Conservation (phyloP, 2,888 invertebrate species). For the Habroteleia sp. region DNA sequence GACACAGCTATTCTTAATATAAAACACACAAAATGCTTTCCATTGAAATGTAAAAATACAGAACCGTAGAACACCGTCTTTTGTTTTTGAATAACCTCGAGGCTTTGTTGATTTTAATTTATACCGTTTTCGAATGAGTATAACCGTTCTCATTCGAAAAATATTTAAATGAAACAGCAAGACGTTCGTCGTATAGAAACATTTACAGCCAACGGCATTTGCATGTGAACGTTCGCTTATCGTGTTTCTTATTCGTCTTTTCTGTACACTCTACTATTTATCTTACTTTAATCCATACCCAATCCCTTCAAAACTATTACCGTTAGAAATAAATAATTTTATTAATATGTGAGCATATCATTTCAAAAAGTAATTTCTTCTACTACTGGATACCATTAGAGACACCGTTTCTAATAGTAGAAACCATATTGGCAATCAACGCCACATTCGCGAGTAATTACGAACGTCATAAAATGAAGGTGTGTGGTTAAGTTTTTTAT, state of each 20-base stretch:
- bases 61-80: slow-evolving; percentile 27
- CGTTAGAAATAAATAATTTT: slow-evolving; percentile 2
- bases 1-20: slow-evolving; percentile 47
- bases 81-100: slow-evolving; percentile 46
- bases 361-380: too few relatives aligned
- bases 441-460: too few relatives aligned
- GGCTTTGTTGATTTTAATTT: slow-evolving; percentile 54
- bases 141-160: slow-evolving; percentile 46
- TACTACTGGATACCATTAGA: too few relatives aligned
- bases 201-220: slow-evolving; percentile 75
- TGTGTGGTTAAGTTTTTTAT: too few relatives aligned
- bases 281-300: slow-evolving; percentile 14
- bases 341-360: too few relatives aligned
- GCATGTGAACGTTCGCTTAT: slow-evolving; percentile 74
- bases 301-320: slow-evolving; percentile 3
- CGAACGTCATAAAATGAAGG: too few relatives aligned
- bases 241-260: slow-evolving; percentile 57
- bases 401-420: too few relatives aligned
- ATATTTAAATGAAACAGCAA: slow-evolving; percentile 74
- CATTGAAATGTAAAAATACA: slow-evolving; percentile 46
- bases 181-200: slow-evolving; percentile 78
- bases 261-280: slow-evolving; percentile 43
- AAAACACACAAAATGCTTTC: slow-evolving; percentile 39
- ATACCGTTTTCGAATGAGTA: slow-evolving; percentile 62
- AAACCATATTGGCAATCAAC: too few relatives aligned